Evolutionary conservation across 1,140 invertebrate species (phyloP).

Genomic region (Saccostrea cuccullata): DNA sequence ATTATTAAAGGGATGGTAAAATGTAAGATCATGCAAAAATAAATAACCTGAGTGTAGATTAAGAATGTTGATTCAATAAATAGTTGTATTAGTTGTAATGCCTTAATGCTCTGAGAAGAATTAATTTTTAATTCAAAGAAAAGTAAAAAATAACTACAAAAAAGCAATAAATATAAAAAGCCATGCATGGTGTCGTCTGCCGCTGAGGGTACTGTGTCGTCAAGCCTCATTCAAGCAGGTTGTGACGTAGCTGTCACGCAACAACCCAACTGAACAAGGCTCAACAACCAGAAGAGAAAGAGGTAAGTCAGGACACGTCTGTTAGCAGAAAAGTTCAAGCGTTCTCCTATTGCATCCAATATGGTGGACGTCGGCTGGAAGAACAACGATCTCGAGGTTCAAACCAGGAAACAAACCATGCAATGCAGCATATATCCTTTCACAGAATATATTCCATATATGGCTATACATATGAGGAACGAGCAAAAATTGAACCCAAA

Average conservation of each 20-base stretch:
- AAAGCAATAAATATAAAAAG: slow-evolving; percentile 8
- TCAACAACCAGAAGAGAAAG: slow-evolving; percentile 38
- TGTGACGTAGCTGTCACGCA: slow-evolving; percentile 45
- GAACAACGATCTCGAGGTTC: background rate
- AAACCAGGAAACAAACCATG: slow-evolving; percentile 35
- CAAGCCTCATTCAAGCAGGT: slow-evolving; percentile 57
- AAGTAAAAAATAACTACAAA: background rate
- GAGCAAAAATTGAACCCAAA: background rate
- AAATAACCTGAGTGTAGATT: background rate
- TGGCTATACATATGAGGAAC: background rate
- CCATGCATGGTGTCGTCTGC: slow-evolving; percentile 36
- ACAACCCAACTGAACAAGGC: slow-evolving; percentile 53
- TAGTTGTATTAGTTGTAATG: too few relatives aligned
- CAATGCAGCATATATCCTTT: slow-evolving; percentile 9
- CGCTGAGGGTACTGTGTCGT: slow-evolving; percentile 32
- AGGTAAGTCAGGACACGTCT: slow-evolving; percentile 6
- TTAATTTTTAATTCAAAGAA: too few relatives aligned
- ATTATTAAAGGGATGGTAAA: background rate
- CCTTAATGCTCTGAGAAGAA: too few relatives aligned
- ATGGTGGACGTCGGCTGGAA: background rate
- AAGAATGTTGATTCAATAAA: too few relatives aligned
- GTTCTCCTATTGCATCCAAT: background rate
- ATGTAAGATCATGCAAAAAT: background rate
- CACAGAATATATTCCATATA: slow-evolving; percentile 30
- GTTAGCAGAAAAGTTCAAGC: background rate